Base-by-base conservation (phyloP, 2,797 vertebrate species). In the Enteromius unitaeniatus region DNA sequence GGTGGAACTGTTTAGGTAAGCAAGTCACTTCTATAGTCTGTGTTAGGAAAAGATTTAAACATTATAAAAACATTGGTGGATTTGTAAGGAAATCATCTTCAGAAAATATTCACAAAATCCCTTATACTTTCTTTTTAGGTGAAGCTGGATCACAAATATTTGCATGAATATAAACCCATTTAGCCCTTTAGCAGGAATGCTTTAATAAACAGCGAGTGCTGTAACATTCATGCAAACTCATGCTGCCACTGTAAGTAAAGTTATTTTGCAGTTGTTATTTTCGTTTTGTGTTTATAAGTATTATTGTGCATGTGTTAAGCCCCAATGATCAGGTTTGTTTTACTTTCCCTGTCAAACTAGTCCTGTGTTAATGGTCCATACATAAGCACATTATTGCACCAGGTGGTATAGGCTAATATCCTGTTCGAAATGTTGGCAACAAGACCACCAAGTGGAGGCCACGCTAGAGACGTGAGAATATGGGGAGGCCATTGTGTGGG, bases 401-500 rank as follows among this genome's bases (percentile, higher is more conserved):
- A 55, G 23, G n/a, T 34, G 34, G 2, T 60, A 78, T 53, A 74
- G 73, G n/a, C 55, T 55, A 72, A 60, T 70, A 60, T 60, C 60
- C 73, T 81, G 53, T 60, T 31, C 73, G 40, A 73, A 42, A 80
- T 78, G 60, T 85, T 69, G 75, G 76, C 51, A 80, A 85, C 47
- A 53, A 62, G 78, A 75, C 83, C 83, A 42, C 78, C 65, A 82
- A 72, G 87, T 86, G 62, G 70, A 88, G 76, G 69, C 85, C 79
- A 70, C 76, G 74, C 86, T 89, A 90, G 89, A 91, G 90, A 87
- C 86, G 42, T 60, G 37, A 60, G 74, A 77, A 89, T 13, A 65
- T 49, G 49, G 81, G 75, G 82, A 78, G 77, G 37, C 81, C 64
- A 65, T 85, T 77, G 89, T 88, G 86, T 87, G 88, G 88, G 78